A percentile compares a stretch with the other conserved stretches of the same genome.
These are phyloP conservation scores for Danio aesculapii DNA, from an alignment of 2,797 vertebrate genomes.

Conservation along the genomic window DNA sequence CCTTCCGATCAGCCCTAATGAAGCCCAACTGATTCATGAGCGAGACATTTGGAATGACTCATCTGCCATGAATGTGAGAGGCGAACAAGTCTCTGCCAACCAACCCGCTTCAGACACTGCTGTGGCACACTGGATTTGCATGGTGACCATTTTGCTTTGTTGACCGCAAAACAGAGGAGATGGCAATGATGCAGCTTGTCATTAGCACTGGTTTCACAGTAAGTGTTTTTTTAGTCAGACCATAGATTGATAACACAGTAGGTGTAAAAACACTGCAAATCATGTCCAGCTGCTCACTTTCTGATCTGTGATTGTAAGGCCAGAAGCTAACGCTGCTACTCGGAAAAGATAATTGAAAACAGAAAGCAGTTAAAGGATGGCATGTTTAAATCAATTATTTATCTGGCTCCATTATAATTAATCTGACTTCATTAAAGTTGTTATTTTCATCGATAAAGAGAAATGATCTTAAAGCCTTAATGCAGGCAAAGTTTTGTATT, in stretches of 20 bases:
- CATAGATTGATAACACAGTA: neutral
- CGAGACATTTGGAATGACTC: conserved; percentile 50
- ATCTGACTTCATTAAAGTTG: no score
- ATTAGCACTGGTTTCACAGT: neutral
- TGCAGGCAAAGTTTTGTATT: no score
- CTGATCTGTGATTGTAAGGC: no score
- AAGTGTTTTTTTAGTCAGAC: conserved; percentile 1
- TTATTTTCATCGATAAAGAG: no score
- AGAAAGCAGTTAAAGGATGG: no score
- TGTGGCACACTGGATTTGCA: neutral
- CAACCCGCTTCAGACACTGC: neutral
- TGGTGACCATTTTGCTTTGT: neutral
- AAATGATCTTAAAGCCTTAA: no score
- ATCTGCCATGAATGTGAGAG: conserved; percentile 20
- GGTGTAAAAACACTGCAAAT: conserved; percentile 15
- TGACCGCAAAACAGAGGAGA: conserved; percentile 16
- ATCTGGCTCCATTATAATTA: no score
- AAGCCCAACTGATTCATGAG: conserved; percentile 47
- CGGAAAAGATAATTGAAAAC: no score
- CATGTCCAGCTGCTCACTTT: conserved; percentile 4
- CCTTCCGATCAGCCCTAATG: conserved; percentile 50
- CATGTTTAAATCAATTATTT: no score
- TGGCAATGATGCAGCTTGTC: neutral
- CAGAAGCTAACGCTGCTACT: no score
- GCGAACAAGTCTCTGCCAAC: conserved; percentile 11